Percentiles rank a stretch among this genome's conserved stretches.
Evolutionary conservation across 1,140 invertebrate species (phyloP).

Genomic region (Bombus waltoni): DNA sequence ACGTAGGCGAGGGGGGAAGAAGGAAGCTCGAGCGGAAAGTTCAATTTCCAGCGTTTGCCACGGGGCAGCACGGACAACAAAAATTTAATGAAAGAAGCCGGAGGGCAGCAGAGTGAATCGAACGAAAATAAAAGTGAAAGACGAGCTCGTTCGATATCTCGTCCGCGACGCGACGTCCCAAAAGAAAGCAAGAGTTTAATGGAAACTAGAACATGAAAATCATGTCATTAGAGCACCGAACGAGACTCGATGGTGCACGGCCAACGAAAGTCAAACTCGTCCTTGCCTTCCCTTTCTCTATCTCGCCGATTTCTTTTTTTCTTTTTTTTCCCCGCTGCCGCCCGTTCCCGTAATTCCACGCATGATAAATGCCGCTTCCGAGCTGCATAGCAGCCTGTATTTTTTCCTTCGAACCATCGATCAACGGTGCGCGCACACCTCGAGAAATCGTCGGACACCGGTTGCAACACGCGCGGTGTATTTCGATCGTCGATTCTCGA

Average conservation of each 20-base stretch:
- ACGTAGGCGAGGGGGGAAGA: neutral
- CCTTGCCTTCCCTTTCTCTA: neutral
- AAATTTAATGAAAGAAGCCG: slow-evolving; percentile 10
- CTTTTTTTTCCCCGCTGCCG: neutral
- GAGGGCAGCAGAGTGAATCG: neutral
- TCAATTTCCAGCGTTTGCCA: neutral
- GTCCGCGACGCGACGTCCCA: neutral
- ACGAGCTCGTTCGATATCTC: slow-evolving; percentile 13
- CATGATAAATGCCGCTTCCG: slow-evolving; percentile 21
- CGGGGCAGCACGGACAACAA: neutral
- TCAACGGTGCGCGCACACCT: neutral
- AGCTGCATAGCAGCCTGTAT: neutral
- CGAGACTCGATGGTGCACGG: neutral
- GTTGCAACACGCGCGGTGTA: neutral
- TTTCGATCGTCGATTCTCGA: slow-evolving; percentile 17
- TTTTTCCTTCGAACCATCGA: slow-evolving; percentile 2
- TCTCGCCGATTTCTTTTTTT: neutral
- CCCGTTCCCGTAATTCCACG: slow-evolving; percentile 14
- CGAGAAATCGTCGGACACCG: neutral
- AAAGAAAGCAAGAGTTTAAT: slow-evolving; percentile 44
- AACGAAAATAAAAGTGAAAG: slow-evolving; percentile 43
- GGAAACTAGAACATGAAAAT: slow-evolving; percentile 45
- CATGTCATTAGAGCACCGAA: slow-evolving; percentile 25
- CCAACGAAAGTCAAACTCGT: slow-evolving; percentile 16
- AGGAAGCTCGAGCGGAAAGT: neutral